Evolutionary conservation across 1,140 invertebrate species (phyloP).

Genomic region (Pogonomyrmex californicus): DNA sequence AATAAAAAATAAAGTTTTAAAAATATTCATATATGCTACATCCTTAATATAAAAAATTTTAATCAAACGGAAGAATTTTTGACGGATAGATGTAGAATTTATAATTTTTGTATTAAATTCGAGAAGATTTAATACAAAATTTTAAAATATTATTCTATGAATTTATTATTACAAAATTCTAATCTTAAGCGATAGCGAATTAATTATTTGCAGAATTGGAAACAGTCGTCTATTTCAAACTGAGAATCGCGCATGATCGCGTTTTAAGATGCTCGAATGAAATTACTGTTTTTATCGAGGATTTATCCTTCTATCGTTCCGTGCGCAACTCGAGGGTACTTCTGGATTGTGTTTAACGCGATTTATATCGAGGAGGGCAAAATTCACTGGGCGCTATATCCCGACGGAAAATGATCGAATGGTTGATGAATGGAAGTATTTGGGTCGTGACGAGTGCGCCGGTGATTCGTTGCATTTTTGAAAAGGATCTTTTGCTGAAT

Average conservation of each 20-base stretch:
- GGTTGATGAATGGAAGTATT: slow-evolving; percentile 65
- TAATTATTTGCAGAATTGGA: background rate
- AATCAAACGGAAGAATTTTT: background rate
- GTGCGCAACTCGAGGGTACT: slow-evolving; percentile 22
- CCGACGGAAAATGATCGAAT: slow-evolving; percentile 60
- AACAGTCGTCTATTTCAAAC: slow-evolving; percentile 33
- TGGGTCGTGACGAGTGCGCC: slow-evolving; percentile 62
- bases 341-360: slow-evolving; percentile 52
- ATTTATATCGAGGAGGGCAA: slow-evolving; percentile 38
- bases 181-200: background rate
- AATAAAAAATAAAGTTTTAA: slow-evolving; percentile 1
- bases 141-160: background rate
- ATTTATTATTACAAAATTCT: background rate
- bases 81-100: too few relatives aligned
- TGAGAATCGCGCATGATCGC: slow-evolving; percentile 18
- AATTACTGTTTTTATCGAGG: slow-evolving; percentile 36
- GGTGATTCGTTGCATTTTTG: slow-evolving; percentile 54
- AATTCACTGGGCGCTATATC: slow-evolving; percentile 37
- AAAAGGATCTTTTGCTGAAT: slow-evolving; percentile 65
- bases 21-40: background rate
- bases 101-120: background rate
- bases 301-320: slow-evolving; percentile 36
- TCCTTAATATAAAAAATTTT: slow-evolving; percentile 18
- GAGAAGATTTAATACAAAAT: background rate
- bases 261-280: slow-evolving; percentile 36